Base-by-base conservation (phyloP, 37 sponge, comb jelly and placozoan species). In the Oopsacas minuta region DNA sequence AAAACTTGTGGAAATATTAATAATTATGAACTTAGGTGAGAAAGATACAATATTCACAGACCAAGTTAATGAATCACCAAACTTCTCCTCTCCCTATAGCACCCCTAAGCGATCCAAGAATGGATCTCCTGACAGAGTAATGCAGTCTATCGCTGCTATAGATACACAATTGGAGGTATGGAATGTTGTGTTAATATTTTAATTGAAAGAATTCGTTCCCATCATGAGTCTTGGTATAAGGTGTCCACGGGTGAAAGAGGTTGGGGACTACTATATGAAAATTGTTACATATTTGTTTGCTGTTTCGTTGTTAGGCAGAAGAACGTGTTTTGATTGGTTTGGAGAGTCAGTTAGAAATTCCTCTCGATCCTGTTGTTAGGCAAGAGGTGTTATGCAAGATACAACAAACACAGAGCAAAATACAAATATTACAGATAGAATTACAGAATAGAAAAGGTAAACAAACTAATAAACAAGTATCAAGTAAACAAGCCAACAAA, bases 391-490 rank as follows among this genome's bases (percentile, higher is more conserved):
- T 61, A 34, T 25, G 32, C 22, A 61, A 61, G 75, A 61, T 61
- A 5, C 75, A 61, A n/a, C 75, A 61, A 25, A 25, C 75, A 5
- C 20, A n/a, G 28, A n/a, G 28, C 75, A 61, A 61, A n/a, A 10
- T 61, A 61, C 75, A 61, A n/a, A 61, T 61, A 32, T 34, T 61
- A 12, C 30, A 25, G 1, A 25, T n/a, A 25, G 75, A 61, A 61
- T 34, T 61, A n/a, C 75, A 61, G 75, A 61, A 61, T 61, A 61
- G 75, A 34, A 61, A n/a, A 61, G 75, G 75, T 61, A 61, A n/a
- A 25, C 75, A 61, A 10, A 46, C 17, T 46, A n/a, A n/a, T n/a
- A n/a, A n/a, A n/a, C n/a, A n/a, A n/a, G n/a, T n/a, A n/a, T n/a
- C n/a, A n/a, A n/a, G n/a, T n/a, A n/a, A n/a, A n/a, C n/a, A n/a